Base-by-base conservation (phyloP, 2,888 invertebrate species). In the Branchipolynoe longqiensis region DNA sequence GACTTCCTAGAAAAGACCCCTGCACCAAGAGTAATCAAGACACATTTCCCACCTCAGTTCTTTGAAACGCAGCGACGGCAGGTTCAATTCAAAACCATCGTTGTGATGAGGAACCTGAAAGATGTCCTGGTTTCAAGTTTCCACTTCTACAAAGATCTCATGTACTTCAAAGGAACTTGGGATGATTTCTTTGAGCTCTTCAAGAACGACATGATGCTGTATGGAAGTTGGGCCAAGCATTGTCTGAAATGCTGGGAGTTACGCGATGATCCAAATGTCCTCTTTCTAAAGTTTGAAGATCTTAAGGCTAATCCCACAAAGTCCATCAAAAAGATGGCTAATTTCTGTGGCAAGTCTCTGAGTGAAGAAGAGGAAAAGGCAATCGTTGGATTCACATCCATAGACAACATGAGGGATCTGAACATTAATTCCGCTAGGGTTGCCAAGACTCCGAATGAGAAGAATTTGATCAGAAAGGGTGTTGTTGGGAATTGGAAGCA, bases 181-280 rank as follows among this genome's bases (percentile, higher is more conserved):
- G 78, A 78, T 41, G 78, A 78, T 31, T 78, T 78, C 48, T 78
- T 78, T 48, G 78, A 78, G 48, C 25, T 78, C 48, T 78, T 41
- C 28, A 41, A 78, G 48, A 2, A 48, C 8, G 54, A 54, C 14
- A 8, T 12, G 25, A 28, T 78, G 78, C 18, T 78, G 8, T 48
- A 54, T 48, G 78, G 78, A 25, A 54, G 54, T 18, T 78, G 78
- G 78, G 78, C 31, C 2, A 54, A 78, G 25, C 41, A 48, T 22
- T 48, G 54, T 28, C 48, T 78, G 78, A 54, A 41, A n/a, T 78
- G 78, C 18, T 78, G 78, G 78, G 18, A 54, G 48, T 12, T 78
- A 14, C 78, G 78, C 4, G 33, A 78, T 78, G 48, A 41, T 48
- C 48, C 41, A 40, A 48, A 78, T 31, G 78, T 78, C 1, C 48